Evolutionary conservation across 2,113 vertebrate genomes (phyloP).

Genomic region (Glaucidium brasilianum): DNA sequence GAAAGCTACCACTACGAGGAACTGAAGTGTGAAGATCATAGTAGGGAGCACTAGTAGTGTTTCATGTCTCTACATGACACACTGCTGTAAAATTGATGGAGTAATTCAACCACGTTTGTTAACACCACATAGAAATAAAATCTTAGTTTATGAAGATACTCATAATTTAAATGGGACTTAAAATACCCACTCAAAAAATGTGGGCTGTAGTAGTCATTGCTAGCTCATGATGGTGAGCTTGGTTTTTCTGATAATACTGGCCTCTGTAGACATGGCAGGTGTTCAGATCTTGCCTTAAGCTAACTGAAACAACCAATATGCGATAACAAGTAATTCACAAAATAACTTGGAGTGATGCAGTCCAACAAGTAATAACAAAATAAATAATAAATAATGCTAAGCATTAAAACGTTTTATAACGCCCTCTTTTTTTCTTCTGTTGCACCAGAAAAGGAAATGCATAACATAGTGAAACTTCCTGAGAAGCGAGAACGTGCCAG

Average conservation of each 20-base stretch:
- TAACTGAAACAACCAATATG: neutral
- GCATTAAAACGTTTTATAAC: neutral
- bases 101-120: neutral
- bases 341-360: neutral
- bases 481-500: conserved; percentile 76
- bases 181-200: neutral
- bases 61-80: neutral
- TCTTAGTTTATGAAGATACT: neutral
- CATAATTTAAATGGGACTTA: neutral
- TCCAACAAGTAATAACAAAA: neutral
- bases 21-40: neutral
- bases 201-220: neutral
- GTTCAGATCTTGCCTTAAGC: neutral
- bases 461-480: conserved; percentile 73
- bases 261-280: neutral
- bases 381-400: neutral
- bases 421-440: neutral
- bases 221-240: neutral
- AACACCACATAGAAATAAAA: neutral
- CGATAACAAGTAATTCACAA: neutral
- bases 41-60: neutral
- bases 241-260: neutral
- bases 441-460: conserved; percentile 80
- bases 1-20: neutral
- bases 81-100: neutral